Percentiles rank a stretch among this genome's conserved stretches.
phyloP scores from a whole-genome alignment of 1,140 invertebrate species.

The Drosophila setifemur region DNA sequence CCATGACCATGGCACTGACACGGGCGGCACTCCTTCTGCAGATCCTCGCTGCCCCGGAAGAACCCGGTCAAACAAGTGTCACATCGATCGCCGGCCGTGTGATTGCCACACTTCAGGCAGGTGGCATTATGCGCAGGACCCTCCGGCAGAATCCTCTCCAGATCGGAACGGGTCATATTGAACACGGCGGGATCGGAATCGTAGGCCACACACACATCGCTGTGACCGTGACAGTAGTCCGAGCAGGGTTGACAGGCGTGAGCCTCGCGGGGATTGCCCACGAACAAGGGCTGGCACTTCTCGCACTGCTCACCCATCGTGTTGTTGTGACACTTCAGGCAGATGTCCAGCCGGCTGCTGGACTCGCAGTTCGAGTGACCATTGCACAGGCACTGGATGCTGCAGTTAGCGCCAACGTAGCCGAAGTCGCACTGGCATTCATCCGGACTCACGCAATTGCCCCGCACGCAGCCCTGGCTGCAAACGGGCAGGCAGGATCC shows the following conservation, averaged over 20 bases:
- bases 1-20: conserved; percentile 98
- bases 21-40: conserved; percentile 88
- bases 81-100: conserved; percentile 92
- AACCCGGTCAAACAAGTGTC: conserved; percentile 92
- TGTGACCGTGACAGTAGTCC: conserved; percentile 95
- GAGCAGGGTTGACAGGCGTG: conserved; percentile 93
- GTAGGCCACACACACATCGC: conserved; percentile 89
- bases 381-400: conserved; percentile 96
- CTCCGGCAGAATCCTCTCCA: conserved; percentile 85
- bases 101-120: conserved; percentile 93
- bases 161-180: conserved; percentile 84
- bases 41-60: conserved; percentile 92
- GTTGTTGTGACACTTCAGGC: conserved; percentile 94
- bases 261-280: conserved; percentile 94
- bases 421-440: conserved; percentile 96
- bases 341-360: conserved; percentile 91
- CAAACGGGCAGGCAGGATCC: conserved; percentile 91
- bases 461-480: conserved; percentile 94
- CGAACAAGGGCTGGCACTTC: conserved; percentile 93
- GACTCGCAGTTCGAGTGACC: conserved; percentile 96
- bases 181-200: conserved; percentile 84
- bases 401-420: conserved; percentile 96
- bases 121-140: conserved; percentile 88
- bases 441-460: conserved; percentile 92
- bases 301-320: conserved; percentile 94